phyloP scores from a whole-genome alignment of 2,888 invertebrate genomes.

The Drosophila limbata region DNA sequence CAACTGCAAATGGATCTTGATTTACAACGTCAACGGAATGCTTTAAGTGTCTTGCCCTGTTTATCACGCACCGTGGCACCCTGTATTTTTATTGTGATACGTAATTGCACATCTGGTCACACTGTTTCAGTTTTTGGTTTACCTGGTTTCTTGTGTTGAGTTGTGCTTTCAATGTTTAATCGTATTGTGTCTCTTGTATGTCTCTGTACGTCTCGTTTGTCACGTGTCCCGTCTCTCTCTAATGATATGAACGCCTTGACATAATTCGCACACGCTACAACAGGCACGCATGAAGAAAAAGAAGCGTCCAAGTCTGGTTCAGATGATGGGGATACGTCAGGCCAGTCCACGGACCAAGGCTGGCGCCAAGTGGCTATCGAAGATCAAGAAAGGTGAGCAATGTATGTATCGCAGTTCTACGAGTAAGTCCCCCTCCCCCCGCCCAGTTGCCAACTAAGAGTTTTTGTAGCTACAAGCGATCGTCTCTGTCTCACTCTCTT shows the following conservation, averaged over 20 bases:
- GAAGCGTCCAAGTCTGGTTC: constrained; percentile 93
- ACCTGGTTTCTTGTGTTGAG: constrained; percentile 2
- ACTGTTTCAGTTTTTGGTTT: neutral
- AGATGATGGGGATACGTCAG: constrained; percentile 91
- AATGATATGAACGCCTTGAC: constrained; percentile 56
- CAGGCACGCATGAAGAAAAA: constrained; percentile 89
- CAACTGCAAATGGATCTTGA: constrained; percentile 64
- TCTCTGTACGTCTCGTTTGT: constrained; percentile 57
- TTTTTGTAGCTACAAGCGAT: constrained; percentile 77
- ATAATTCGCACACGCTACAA: constrained; percentile 74
- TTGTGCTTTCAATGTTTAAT: constrained; percentile 52
- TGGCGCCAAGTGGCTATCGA: constrained; percentile 95
- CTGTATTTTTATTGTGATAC: constrained; percentile 21
- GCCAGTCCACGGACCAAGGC: constrained; percentile 94
- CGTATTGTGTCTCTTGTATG: constrained; percentile 73
- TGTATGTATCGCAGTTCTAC: constrained; percentile 86
- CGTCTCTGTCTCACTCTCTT: constrained; percentile 20
- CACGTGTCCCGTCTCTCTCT: constrained; percentile 72
- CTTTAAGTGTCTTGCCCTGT: constrained; percentile 73
- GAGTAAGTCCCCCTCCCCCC: constrained; percentile 27
- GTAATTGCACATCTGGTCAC: constrained; percentile 36
- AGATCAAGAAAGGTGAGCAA: constrained; percentile 92
- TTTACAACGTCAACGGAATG: constrained; percentile 52
- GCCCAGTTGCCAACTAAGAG: constrained; percentile 41
- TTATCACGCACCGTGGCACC: constrained; percentile 53